Base-by-base conservation (phyloP, 2,113 vertebrate species). In the Spea bombifrons region DNA sequence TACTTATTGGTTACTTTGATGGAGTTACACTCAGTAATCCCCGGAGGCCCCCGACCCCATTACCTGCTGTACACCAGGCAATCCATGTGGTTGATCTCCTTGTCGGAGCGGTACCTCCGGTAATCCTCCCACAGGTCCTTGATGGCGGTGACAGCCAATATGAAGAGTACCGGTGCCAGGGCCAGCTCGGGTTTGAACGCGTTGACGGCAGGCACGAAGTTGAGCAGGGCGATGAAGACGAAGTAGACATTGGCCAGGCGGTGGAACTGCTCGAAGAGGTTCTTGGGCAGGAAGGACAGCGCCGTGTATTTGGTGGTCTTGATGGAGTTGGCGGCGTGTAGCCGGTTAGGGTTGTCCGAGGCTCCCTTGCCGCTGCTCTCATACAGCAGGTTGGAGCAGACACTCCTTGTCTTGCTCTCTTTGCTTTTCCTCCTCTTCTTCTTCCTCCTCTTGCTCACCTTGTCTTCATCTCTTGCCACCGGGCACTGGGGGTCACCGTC, bases 121-220 rank as follows among this genome's bases (percentile, higher is more conserved):
- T 96, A 98, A 87, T 98, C 97, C 87, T 98, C 96, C 97, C 97
- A 99, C 1, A 99, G 86, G 87, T 99, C 97, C 84, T 98, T 99
- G 88, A 98, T 92, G 80, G 96, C 96, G 0, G 97, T 98, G 82
- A 96, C 96, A 0, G 96, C 96, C 86, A 99, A 74, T 80, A 99
- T 99, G 87, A 99, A 99, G 64, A 97, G 91, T 10, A 98, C 96
- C 0, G 97, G 97, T 0, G 95, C 95, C 86, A 99, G 87, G 2
- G 96, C 95, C 10, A 99, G 88, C 83, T 96, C 96, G 0, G 97
- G 96, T 84, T 98, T 96, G 84, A 99, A 99, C 7, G 97, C 96
- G 8, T 94, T 97, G 81, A 99, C 94, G 0, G 95, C 90, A 0
- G 97, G 97, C 63, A 95, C 92, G 12, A 99, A 98, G 88, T 98